Evolutionary conservation across 2,888 invertebrate species (phyloP).

Genomic region (Drosophila macrospina): DNA sequence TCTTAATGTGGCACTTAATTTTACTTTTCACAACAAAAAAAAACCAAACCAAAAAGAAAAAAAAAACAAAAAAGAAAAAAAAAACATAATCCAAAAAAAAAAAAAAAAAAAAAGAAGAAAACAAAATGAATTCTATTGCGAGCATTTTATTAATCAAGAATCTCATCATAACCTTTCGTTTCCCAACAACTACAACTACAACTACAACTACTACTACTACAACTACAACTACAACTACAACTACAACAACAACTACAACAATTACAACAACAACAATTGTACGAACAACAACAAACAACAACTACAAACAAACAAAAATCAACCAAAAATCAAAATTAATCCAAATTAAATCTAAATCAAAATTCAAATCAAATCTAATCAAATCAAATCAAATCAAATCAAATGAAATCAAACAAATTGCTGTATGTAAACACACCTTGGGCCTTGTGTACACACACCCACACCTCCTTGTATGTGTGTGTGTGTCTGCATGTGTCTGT

Average conservation of each 20-base stretch:
- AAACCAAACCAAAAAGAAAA: slow-evolving; percentile 39
- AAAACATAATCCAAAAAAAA: slow-evolving; percentile 20
- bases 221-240: slow-evolving; percentile 44
- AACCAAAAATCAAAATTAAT: slow-evolving; percentile 43
- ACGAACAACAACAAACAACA: slow-evolving; percentile 55
- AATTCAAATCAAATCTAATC: slow-evolving; percentile 34
- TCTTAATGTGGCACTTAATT: slow-evolving; percentile 68
- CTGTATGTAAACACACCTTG: slow-evolving; percentile 31
- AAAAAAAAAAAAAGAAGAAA: slow-evolving; percentile 22
- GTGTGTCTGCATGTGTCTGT: slow-evolving; percentile 1
- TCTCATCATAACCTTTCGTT: slow-evolving; percentile 79
- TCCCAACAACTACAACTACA: slow-evolving; percentile 63
- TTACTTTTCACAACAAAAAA: slow-evolving; percentile 52
- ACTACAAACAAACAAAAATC: slow-evolving; percentile 48
- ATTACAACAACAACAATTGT: slow-evolving; percentile 37
- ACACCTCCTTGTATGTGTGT: slow-evolving; percentile 28
- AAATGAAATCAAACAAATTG: slow-evolving; percentile 45
- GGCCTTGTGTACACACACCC: slow-evolving; percentile 64
- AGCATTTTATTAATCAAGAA: slow-evolving; percentile 76
- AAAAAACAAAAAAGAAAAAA: slow-evolving; percentile 29
- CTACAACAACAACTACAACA: slow-evolving; percentile 38
- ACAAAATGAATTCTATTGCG: slow-evolving; percentile 49
- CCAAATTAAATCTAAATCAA: slow-evolving; percentile 35
- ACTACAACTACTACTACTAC: slow-evolving; percentile 42
- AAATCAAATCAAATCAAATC: slow-evolving; percentile 43